These are phyloP conservation scores for Catharus ustulatus DNA, from an alignment of 2,797 vertebrate species.

Conservation along the genomic window DNA sequence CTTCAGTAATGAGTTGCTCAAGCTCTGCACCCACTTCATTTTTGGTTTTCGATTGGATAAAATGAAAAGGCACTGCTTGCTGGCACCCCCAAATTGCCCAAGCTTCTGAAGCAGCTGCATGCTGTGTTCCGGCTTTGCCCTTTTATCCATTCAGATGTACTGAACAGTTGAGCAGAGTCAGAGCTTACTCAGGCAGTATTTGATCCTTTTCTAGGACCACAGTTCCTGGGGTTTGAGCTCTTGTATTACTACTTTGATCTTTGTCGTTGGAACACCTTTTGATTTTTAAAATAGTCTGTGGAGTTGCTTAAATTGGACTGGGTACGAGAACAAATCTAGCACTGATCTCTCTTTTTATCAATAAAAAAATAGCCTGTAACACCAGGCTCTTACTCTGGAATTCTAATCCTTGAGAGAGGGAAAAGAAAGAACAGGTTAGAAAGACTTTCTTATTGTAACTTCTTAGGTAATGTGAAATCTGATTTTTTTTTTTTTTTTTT, in stretches of 20 bases:
- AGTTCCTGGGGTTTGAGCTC: background rate
- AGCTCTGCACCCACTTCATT: background rate
- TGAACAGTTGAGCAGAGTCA: background rate
- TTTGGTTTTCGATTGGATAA: background rate
- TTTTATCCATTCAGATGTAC: background rate
- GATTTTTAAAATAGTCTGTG: conserved; percentile 17
- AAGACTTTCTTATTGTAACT: background rate
- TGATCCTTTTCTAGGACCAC: background rate
- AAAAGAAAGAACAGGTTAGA: background rate
- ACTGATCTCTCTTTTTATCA: background rate
- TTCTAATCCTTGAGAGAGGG: background rate
- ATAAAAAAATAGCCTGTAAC: background rate
- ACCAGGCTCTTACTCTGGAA: background rate
- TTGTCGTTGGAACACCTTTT: background rate
- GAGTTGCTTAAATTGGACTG: background rate
- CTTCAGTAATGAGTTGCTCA: background rate
- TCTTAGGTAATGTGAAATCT: background rate
- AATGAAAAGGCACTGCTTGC: background rate
- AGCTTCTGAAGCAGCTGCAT: background rate
- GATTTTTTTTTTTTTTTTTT: background rate
- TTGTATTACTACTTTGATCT: conserved; percentile 15
- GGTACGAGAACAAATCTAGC: background rate
- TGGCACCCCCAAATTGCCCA: background rate
- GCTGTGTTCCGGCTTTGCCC: background rate
- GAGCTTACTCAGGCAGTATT: conserved; percentile 38